phyloP scores from a whole-genome alignment of 2,797 vertebrate genomes.

The Poecilia picta region DNA sequence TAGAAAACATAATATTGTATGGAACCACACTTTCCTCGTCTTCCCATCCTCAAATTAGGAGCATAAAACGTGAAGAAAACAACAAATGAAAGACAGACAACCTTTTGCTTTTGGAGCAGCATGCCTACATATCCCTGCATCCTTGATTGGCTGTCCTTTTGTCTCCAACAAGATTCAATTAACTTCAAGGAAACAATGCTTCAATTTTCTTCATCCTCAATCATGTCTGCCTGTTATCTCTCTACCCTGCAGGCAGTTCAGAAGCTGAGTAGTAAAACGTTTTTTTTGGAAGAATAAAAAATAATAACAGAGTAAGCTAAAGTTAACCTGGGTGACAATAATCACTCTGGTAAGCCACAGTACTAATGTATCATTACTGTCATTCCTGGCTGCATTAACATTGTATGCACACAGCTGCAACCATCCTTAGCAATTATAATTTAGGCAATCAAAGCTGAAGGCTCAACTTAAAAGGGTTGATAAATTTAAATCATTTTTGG shows the following conservation, averaged over 20 bases:
- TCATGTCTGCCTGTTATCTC: conserved; percentile 54
- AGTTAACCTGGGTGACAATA: background rate
- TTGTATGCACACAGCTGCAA: conserved; percentile 28
- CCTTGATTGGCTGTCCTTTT: conserved; percentile 25
- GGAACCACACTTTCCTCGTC: background rate
- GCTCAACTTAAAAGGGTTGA: background rate
- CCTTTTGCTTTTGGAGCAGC: conserved; percentile 3
- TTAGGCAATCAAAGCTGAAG: background rate
- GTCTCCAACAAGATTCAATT: conserved; percentile 60
- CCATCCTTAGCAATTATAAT: conserved; percentile 31
- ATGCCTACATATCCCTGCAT: conserved; percentile 10
- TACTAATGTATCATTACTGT: conserved; percentile 19
- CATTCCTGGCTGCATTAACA: conserved; percentile 11
- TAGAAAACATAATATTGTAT: background rate
- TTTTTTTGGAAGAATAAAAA: conserved; percentile 44
- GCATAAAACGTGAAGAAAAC: background rate
- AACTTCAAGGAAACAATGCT: conserved; percentile 55
- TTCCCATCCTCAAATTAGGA: background rate
- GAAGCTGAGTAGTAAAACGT: conserved; percentile 32
- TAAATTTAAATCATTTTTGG: background rate
- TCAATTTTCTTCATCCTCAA: conserved; percentile 49
- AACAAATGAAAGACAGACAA: background rate
- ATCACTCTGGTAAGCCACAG: background rate
- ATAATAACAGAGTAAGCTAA: conserved; percentile 3
- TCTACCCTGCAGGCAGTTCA: conserved; percentile 37